These are phyloP conservation scores for Zaprionus kolodkinae DNA, from an alignment of 1,140 invertebrate species.

Conservation along the genomic window DNA sequence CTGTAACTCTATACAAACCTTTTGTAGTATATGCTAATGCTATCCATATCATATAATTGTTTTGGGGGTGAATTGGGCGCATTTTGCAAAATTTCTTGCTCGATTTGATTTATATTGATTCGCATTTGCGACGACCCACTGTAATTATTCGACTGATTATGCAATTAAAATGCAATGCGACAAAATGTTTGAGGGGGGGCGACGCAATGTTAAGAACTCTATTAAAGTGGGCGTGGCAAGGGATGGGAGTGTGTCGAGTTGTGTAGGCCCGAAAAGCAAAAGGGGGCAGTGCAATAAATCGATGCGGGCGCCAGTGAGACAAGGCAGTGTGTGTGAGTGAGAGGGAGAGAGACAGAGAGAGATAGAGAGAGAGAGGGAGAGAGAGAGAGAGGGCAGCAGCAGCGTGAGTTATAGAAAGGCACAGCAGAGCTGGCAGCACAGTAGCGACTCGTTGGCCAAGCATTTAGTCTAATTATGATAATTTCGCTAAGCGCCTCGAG, in stretches of 20 bases:
- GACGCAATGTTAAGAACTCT: background rate
- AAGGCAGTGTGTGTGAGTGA: background rate
- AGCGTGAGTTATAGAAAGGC: conserved; percentile 7
- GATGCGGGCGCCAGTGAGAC: conserved; percentile 12
- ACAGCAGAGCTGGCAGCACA: conserved; percentile 20
- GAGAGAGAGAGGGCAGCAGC: conserved; percentile 5
- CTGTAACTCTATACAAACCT: background rate
- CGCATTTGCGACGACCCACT: background rate
- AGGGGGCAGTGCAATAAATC: background rate
- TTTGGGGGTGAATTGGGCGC: background rate
- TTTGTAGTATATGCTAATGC: too few species aligned
- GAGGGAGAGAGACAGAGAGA: background rate
- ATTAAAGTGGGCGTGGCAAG: background rate
- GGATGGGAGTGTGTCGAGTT: background rate
- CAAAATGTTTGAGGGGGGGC: background rate
- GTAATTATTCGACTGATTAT: conserved; percentile 16
- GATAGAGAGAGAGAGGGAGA: background rate
- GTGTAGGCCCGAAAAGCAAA: background rate
- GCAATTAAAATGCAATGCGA: conserved; percentile 18
- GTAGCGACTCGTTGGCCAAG: conserved; percentile 19
- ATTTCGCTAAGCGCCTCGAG: conserved; percentile 66
- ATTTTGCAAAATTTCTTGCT: conserved; percentile 10
- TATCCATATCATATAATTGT: background rate
- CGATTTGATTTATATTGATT: conserved; percentile 36
- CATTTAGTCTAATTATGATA: conserved; percentile 82